A percentile compares a stretch with the other conserved stretches of the same genome.
Evolutionary conservation across 2,113 vertebrate species (phyloP).

Genomic region (Brachyhypopomus occidentalis): DNA sequence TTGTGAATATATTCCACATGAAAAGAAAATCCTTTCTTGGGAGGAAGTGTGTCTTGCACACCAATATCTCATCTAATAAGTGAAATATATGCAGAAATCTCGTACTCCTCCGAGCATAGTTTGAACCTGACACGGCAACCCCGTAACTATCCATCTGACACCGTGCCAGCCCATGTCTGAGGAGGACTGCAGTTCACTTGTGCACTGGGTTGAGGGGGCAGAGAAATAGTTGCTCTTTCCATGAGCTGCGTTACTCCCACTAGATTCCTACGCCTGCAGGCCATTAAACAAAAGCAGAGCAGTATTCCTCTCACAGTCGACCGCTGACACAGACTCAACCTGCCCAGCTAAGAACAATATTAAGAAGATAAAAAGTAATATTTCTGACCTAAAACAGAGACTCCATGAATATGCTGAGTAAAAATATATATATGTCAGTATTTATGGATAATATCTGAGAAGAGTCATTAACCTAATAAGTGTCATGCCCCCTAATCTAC

Average conservation of each 20-base stretch:
- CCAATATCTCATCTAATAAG: constrained; percentile 56
- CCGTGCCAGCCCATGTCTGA: constrained; percentile 52
- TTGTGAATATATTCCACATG: constrained; percentile 13
- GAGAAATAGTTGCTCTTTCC: constrained; percentile 46
- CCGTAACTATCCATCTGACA: constrained; percentile 50
- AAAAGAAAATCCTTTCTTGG: constrained; percentile 33
- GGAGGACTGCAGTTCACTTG: constrained; percentile 43
- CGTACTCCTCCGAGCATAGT: constrained; percentile 62
- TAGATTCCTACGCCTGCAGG: constrained; percentile 50
- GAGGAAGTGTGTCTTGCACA: constrained; percentile 51
- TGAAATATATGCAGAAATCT: constrained; percentile 54
- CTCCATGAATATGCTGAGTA: neutral
- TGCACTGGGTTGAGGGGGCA: constrained; percentile 47
- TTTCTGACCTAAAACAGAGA: neutral
- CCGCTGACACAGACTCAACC: neutral
- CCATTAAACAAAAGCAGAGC: constrained; percentile 41
- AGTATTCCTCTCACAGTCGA: constrained; percentile 14
- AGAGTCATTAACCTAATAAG: neutral
- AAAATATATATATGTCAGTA: constrained; percentile 7
- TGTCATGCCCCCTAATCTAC: neutral
- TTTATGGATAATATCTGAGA: neutral
- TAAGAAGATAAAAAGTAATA: neutral
- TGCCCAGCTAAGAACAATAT: neutral
- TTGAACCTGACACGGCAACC: constrained; percentile 55
- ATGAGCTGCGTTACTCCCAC: constrained; percentile 48